phyloP scores from a whole-genome alignment of 2,797 vertebrate species.

The Cynodonichthys magdalenae region DNA sequence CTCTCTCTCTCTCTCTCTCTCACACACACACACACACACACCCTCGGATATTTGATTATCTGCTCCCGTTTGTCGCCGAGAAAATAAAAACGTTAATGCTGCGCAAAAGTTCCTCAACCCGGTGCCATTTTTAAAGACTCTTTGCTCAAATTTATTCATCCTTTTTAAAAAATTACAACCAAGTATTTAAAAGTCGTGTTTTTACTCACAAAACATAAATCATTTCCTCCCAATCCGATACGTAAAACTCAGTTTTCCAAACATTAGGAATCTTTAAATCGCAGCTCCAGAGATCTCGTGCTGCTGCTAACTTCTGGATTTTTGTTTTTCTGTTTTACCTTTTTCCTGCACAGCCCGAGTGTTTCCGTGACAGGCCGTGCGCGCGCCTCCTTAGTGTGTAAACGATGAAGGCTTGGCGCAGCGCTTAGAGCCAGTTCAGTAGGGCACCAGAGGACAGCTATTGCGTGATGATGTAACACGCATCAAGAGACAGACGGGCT shows the following conservation, averaged over 20 bases:
- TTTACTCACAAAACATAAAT: too few relatives aligned
- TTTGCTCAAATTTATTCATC: too few relatives aligned
- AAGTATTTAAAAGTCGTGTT: too few relatives aligned
- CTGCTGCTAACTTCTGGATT: not conserved
- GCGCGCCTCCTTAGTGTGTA: conserved; percentile 56
- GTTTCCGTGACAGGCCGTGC: conserved; percentile 71
- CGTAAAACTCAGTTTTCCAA: too few relatives aligned
- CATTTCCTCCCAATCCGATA: too few relatives aligned
- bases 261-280: not conserved
- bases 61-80: conserved; percentile 45
- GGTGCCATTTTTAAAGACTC: too few relatives aligned
- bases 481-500: conserved; percentile 48
- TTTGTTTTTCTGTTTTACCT: not conserved
- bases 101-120: not conserved
- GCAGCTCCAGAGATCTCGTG: not conserved
- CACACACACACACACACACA: too few relatives aligned
- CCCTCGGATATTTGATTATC: conserved; percentile 50
- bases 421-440: conserved; percentile 79
- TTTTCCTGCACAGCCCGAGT: conserved; percentile 23
- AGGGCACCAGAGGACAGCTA: conserved; percentile 79
- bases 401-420: conserved; percentile 66
- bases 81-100: conserved; percentile 20
- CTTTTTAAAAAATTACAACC: too few relatives aligned
- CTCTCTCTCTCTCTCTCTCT: too few relatives aligned
- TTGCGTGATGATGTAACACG: conserved; percentile 82